Conservation (phyloP, 1,140 invertebrate genomes). For the Atta colombica region DNA sequence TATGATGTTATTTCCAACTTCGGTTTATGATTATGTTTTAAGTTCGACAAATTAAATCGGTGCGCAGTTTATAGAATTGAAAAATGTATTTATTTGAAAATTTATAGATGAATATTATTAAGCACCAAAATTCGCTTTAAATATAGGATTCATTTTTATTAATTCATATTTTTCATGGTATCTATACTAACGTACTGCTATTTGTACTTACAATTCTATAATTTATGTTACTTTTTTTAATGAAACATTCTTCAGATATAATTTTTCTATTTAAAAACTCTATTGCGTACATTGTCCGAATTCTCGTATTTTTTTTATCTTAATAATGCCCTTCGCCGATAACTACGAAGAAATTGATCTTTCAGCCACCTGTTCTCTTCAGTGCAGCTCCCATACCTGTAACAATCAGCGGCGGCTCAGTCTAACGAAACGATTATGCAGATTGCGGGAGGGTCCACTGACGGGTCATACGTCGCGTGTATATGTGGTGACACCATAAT, state of each 20-base stretch:
- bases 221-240: not conserved
- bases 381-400: constrained; percentile 73
- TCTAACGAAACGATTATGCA: constrained; percentile 81
- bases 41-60: too few relatives aligned
- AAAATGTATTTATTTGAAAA: too few relatives aligned
- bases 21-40: too few relatives aligned
- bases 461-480: constrained; percentile 78
- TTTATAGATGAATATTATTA: too few relatives aligned
- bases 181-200: not conserved
- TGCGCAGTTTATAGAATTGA: too few relatives aligned
- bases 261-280: not conserved
- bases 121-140: too few relatives aligned
- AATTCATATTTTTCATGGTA: too few relatives aligned
- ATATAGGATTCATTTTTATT: too few relatives aligned
- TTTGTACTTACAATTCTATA: not conserved
- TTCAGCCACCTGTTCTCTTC: constrained; percentile 78
- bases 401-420: constrained; percentile 71
- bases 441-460: constrained; percentile 72
- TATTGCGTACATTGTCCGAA: not conserved
- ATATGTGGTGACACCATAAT: constrained; percentile 82
- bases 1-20: too few relatives aligned
- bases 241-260: not conserved
- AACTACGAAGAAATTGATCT: constrained; percentile 60
- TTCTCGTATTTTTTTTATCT: not conserved
- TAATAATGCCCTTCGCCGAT: constrained; percentile 22